phyloP scores from a whole-genome alignment of 92 coral and sea anemone species.

The Plumapathes pennacea region DNA sequence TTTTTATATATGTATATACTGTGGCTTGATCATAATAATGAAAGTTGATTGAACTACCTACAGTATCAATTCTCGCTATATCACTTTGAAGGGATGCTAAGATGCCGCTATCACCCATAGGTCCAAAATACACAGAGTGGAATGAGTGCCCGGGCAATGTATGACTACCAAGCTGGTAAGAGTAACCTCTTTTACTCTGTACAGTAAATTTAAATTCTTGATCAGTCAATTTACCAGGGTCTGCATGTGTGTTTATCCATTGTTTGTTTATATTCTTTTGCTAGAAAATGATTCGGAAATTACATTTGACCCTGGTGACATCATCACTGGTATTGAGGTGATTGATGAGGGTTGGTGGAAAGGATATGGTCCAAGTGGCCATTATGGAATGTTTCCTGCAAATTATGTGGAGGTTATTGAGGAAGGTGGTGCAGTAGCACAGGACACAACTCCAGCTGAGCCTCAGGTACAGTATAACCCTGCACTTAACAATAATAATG shows the following conservation, averaged over 20 bases:
- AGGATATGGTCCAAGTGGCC: conserved; percentile 86
- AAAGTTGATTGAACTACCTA: too few relatives aligned
- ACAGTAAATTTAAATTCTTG: background rate
- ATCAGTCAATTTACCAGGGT: too few relatives aligned
- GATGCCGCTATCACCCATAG: too few relatives aligned
- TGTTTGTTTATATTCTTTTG: background rate
- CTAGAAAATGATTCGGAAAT: conserved; percentile 72
- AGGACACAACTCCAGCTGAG: conserved; percentile 6
- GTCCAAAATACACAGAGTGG: conserved; percentile 29
- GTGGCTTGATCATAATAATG: too few relatives aligned
- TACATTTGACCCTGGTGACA: conserved; percentile 90
- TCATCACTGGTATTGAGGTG: conserved; percentile 71
- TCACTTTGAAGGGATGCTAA: too few relatives aligned
- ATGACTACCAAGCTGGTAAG: conserved; percentile 84
- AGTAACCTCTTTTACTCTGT: background rate
- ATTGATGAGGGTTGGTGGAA: conserved; percentile 97
- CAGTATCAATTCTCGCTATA: too few relatives aligned
- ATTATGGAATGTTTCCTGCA: conserved; percentile 88
- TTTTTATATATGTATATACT: too few relatives aligned
- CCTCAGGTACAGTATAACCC: too few relatives aligned
- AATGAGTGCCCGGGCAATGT: conserved; percentile 64
- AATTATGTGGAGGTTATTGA: conserved; percentile 83
- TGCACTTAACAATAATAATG: too few relatives aligned
- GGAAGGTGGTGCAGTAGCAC: conserved; percentile 7
- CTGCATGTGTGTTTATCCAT: background rate